These are phyloP conservation scores for Trichonephila clavata DNA, from an alignment of 1,140 invertebrate genomes.

Conservation along the genomic window DNA sequence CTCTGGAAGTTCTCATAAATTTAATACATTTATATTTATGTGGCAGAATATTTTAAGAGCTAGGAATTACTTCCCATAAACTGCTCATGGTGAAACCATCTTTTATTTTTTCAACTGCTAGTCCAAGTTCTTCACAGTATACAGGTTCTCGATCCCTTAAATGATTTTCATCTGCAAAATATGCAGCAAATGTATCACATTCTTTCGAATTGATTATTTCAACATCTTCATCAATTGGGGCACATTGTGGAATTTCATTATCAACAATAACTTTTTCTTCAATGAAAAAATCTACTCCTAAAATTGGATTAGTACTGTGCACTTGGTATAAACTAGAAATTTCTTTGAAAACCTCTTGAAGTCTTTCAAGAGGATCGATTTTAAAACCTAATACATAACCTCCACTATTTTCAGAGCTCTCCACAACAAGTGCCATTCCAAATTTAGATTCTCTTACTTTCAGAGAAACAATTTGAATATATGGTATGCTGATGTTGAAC, in stretches of 20 bases:
- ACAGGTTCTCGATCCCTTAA: constrained; percentile 85
- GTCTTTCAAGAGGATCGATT: constrained; percentile 92
- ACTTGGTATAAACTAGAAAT: constrained; percentile 90
- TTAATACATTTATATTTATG: no score
- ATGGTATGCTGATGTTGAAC: constrained; percentile 98
- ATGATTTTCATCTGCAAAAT: constrained; percentile 86
- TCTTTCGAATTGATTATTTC: constrained; percentile 87
- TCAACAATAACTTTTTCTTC: constrained; percentile 76
- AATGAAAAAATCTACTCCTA: constrained; percentile 90
- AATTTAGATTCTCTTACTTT: constrained; percentile 97
- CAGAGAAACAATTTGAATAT: constrained; percentile 86
- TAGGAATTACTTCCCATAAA: constrained; percentile 92
- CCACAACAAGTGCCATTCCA: constrained; percentile 95
- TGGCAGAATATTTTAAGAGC: neutral
- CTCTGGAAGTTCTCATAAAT: no score
- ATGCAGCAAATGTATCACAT: constrained; percentile 88
- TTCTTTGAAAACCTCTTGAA: constrained; percentile 90
- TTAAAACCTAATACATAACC: constrained; percentile 88
- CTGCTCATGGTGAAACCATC: constrained; percentile 91
- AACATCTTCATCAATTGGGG: constrained; percentile 85
- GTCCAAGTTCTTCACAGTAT: constrained; percentile 88
- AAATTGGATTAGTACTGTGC: constrained; percentile 92
- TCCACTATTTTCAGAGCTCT: constrained; percentile 85
- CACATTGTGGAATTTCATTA: constrained; percentile 79
- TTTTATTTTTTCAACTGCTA: constrained; percentile 91